These are phyloP conservation scores for Raja brachyura DNA, from an alignment of 2,113 vertebrate genomes.

Conservation along the genomic window DNA sequence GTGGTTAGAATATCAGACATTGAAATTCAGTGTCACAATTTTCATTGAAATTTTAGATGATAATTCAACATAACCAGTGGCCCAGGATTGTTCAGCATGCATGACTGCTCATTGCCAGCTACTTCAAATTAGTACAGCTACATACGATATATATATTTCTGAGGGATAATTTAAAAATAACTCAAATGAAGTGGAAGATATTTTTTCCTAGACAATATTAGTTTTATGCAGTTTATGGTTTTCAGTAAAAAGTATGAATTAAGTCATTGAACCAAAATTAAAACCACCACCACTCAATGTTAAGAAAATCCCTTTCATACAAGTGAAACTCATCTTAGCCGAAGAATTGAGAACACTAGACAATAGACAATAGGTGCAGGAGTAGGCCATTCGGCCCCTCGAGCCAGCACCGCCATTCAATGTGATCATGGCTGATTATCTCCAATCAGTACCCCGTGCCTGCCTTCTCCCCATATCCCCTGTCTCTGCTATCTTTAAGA, in stretches of 20 bases:
- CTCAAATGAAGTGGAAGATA: neutral
- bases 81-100: neutral
- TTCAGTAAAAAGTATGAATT: neutral
- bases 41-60: neutral
- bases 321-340: neutral
- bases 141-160: no score
- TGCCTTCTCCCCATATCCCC: no score
- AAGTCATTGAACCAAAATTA: neutral
- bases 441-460: no score
- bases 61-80: neutral
- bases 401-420: no score
- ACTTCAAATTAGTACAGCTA: neutral
- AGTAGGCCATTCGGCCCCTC: no score
- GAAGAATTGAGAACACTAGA: no score
- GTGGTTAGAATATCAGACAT: neutral
- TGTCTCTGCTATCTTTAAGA: no score
- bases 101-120: neutral
- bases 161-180: no score
- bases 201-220: neutral
- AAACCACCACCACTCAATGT: neutral
- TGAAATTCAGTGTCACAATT: constrained; percentile 1
- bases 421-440: no score
- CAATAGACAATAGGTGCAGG: no score
- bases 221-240: neutral
- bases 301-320: neutral